A percentile compares a stretch with the other conserved stretches of the same genome.
These are phyloP conservation scores for Schrankia costaestrigalis DNA, from an alignment of 2,888 invertebrate species.

Conservation along the genomic window DNA sequence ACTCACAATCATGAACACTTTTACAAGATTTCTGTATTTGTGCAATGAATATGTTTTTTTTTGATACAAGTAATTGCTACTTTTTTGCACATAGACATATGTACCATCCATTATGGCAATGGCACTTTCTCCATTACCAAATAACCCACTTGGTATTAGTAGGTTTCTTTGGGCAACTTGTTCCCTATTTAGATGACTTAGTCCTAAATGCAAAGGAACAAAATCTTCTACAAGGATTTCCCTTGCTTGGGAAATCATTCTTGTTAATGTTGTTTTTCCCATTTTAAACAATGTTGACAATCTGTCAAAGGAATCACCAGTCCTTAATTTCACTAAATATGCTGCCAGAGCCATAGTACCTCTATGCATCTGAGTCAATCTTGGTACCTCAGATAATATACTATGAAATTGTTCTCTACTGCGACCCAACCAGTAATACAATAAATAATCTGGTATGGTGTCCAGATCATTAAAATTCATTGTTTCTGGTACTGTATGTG, in stretches of 20 bases:
- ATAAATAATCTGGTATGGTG: too few species aligned
- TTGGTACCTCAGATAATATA: not conserved
- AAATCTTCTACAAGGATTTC: not conserved
- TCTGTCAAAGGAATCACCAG: not conserved
- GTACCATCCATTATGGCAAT: constrained; percentile 6
- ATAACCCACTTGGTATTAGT: not conserved
- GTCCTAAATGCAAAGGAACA: not conserved
- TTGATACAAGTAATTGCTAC: constrained; percentile 4
- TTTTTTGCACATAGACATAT: constrained; percentile 5
- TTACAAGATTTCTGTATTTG: too few species aligned
- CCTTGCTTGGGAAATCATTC: not conserved
- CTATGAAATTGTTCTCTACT: not conserved
- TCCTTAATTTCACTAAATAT: not conserved
- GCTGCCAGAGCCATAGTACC: not conserved
- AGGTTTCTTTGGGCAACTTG: not conserved
- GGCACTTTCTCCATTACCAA: not conserved
- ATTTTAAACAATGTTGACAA: not conserved
- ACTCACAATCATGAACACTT: too few species aligned
- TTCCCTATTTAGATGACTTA: not conserved
- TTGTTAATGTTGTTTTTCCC: not conserved
- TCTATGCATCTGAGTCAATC: not conserved
- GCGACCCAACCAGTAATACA: too few species aligned
- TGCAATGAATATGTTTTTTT: constrained; percentile 6
- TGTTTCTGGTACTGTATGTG: not conserved
- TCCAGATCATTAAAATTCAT: too few species aligned